A percentile compares a stretch with the other conserved stretches of the same genome.
Conservation (phyloP, 1,140 invertebrate species). For the Ooceraea biroi region DNA sequence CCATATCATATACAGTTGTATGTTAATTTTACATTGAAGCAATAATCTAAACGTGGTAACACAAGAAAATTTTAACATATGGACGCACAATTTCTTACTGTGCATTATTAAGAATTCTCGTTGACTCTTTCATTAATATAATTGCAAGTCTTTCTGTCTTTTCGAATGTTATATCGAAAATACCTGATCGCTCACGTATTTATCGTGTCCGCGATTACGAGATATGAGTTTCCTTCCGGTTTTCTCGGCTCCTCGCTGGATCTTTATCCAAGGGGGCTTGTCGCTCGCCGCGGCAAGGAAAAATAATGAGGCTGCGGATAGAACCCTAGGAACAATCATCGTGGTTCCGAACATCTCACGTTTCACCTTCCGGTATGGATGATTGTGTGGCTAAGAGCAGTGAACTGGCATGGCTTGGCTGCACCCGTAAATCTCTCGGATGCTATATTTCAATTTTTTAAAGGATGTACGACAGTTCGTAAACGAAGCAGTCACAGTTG, state of each 20-base stretch:
- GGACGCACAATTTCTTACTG: too few species aligned
- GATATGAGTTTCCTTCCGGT: constrained; percentile 3
- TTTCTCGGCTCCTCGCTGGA: constrained; percentile 38
- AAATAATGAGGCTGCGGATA: constrained; percentile 65
- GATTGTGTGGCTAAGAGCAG: not conserved
- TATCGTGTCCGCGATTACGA: constrained; percentile 36
- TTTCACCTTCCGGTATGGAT: constrained; percentile 14
- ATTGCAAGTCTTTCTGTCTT: constrained; percentile 10
- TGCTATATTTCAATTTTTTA: constrained; percentile 49
- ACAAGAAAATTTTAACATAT: too few species aligned
- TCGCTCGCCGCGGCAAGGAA: constrained; percentile 20
- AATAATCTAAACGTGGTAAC: too few species aligned
- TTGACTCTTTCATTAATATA: too few species aligned
- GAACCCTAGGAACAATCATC: constrained; percentile 34
- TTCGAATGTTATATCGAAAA: constrained; percentile 10
- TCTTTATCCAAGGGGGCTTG: constrained; percentile 40
- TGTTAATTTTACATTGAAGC: too few species aligned
- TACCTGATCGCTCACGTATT: constrained; percentile 22
- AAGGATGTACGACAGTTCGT: not conserved
- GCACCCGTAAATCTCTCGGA: constrained; percentile 49
- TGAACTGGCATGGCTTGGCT: not conserved
- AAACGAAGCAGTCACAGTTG: constrained; percentile 19
- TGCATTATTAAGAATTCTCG: too few species aligned
- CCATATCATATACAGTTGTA: too few species aligned
- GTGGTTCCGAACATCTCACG: constrained; percentile 8